Evolutionary conservation across 2,113 vertebrate species (phyloP).

Genomic region (Heterocephalus glaber): DNA sequence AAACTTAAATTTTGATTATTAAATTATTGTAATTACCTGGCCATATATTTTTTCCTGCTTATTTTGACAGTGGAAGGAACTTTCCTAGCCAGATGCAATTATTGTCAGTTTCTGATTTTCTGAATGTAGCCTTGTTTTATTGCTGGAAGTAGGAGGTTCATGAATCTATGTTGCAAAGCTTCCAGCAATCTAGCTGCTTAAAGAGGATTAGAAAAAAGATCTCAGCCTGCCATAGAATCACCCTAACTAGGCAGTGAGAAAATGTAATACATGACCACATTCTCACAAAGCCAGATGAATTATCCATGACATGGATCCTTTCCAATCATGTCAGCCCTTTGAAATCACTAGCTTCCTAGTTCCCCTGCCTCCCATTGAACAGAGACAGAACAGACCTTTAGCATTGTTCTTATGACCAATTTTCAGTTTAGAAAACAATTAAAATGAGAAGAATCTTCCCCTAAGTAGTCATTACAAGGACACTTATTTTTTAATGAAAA

Average conservation of each 20-base stretch:
- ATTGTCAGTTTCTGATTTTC: conserved; percentile 45
- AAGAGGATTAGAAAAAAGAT: conserved; percentile 45
- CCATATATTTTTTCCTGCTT: background rate
- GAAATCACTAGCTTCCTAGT: background rate
- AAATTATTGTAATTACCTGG: background rate
- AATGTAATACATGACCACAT: background rate
- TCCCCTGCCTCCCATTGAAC: background rate
- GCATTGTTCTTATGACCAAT: background rate
- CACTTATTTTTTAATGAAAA: conserved; percentile 44
- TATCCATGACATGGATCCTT: background rate
- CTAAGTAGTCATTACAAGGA: background rate
- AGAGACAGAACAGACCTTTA: background rate
- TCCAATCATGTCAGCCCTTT: background rate
- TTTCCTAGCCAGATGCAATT: background rate
- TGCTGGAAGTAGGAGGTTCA: background rate
- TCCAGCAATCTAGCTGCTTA: background rate
- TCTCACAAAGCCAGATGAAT: background rate
- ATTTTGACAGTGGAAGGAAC: background rate
- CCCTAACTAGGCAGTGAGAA: conserved; percentile 7
- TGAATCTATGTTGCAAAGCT: background rate
- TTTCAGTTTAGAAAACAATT: conserved; percentile 46
- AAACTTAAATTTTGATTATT: conserved; percentile 41
- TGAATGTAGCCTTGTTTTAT: background rate
- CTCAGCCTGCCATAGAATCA: background rate
- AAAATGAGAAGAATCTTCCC: conserved; percentile 29